Evolutionary conservation across 1,140 invertebrate genomes (phyloP).

Genomic region (Temnothorax longispinosus): DNA sequence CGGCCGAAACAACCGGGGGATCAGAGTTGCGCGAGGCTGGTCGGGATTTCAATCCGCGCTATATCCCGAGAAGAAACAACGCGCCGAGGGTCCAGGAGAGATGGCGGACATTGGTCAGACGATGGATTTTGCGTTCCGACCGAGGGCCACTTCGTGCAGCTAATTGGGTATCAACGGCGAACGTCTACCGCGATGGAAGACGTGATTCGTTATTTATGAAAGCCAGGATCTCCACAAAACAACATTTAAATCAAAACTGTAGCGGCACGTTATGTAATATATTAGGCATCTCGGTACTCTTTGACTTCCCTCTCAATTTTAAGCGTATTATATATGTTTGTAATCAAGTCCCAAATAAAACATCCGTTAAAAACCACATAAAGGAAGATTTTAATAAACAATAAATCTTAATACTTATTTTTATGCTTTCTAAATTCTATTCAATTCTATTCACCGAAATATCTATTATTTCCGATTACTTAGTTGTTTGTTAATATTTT

Average conservation of each 20-base stretch:
- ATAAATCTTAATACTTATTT: neutral
- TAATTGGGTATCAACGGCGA: constrained; percentile 58
- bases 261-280: neutral
- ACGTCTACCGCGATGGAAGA: constrained; percentile 12
- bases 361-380: neutral
- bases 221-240: neutral
- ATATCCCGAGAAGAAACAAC: constrained; percentile 65
- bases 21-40: constrained; percentile 57
- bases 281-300: neutral
- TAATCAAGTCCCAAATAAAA: neutral
- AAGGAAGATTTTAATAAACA: neutral
- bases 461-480: neutral
- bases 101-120: constrained; percentile 50
- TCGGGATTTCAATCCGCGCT: constrained; percentile 66
- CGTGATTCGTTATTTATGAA: constrained; percentile 30
- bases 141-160: constrained; percentile 40
- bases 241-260: neutral
- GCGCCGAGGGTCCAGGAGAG: constrained; percentile 46
- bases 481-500: neutral
- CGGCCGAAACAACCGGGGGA: constrained; percentile 54
- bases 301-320: neutral
- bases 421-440: neutral
- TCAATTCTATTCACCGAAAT: neutral
- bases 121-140: constrained; percentile 54
- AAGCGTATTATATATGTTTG: neutral